Percentiles rank a stretch among this genome's conserved stretches.
phyloP scores from a whole-genome alignment of 2,797 vertebrate genomes.

The Cossypha heuglini region DNA sequence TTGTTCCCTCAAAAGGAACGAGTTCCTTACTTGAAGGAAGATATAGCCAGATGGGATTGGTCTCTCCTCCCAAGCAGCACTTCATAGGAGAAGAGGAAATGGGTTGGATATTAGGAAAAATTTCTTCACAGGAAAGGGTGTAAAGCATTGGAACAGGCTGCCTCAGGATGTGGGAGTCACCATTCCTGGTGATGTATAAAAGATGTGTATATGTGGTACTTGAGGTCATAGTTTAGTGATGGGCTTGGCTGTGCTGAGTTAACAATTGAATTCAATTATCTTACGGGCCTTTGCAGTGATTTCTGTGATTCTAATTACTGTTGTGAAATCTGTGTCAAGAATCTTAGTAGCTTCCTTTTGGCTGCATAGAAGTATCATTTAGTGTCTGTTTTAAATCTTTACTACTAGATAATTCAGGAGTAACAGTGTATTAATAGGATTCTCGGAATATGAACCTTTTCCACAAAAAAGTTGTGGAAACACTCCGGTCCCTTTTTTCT shows the following conservation, averaged over 20 bases:
- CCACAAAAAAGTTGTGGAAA: not conserved
- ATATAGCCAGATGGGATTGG: fast-evolving
- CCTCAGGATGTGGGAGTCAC: not conserved
- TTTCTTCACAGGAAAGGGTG: not conserved
- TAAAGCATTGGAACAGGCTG: not conserved
- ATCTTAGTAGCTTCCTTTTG: not conserved
- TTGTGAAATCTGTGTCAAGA: not conserved
- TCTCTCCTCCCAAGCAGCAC: not conserved
- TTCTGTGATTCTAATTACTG: not conserved
- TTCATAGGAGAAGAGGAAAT: not conserved
- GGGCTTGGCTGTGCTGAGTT: not conserved
- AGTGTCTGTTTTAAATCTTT: not conserved
- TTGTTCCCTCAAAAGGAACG: too few relatives aligned
- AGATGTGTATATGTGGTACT: not conserved
- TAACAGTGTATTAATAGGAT: not conserved
- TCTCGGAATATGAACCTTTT: not conserved
- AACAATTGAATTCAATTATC: not conserved
- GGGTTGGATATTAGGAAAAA: not conserved
- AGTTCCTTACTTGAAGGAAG: not conserved
- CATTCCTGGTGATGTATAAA: not conserved
- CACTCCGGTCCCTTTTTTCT: not conserved
- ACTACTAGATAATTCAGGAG: not conserved
- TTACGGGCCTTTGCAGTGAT: not conserved
- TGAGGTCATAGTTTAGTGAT: not conserved
- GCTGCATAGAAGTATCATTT: not conserved